Conservation (phyloP, 2,888 invertebrate genomes). For the Agrotis clavis region DNA sequence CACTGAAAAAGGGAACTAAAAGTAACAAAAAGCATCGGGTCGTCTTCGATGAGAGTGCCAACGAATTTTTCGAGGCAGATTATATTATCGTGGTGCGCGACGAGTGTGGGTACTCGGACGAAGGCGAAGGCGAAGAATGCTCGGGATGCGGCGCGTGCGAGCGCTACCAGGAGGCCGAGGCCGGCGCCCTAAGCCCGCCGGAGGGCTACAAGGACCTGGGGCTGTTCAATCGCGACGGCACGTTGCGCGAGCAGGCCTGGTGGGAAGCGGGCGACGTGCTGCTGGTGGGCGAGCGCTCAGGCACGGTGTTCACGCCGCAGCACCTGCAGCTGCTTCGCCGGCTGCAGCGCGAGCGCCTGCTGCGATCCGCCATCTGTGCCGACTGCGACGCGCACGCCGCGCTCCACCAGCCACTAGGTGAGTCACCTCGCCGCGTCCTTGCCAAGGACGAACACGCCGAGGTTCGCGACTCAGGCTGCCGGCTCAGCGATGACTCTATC, state of each 20-base stretch:
- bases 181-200: slow-evolving; percentile 97
- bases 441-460: slow-evolving; percentile 75
- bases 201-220: slow-evolving; percentile 98
- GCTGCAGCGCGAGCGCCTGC: slow-evolving; percentile 92
- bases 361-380: slow-evolving; percentile 90
- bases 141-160: slow-evolving; percentile 90
- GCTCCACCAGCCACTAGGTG: slow-evolving; percentile 87
- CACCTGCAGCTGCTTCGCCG: slow-evolving; percentile 92
- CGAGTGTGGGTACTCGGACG: slow-evolving; percentile 95
- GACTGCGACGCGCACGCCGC: slow-evolving; percentile 89
- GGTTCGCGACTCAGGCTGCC: slow-evolving; percentile 58
- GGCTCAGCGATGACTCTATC: slow-evolving; percentile 55
- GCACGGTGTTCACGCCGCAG: slow-evolving; percentile 93
- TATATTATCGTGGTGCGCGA: slow-evolving; percentile 97
- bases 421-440: slow-evolving; percentile 81
- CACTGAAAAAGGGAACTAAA: slow-evolving; percentile 94
- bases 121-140: slow-evolving; percentile 94
- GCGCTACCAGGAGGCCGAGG: slow-evolving; percentile 94
- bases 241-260: slow-evolving; percentile 91
- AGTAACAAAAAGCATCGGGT: slow-evolving; percentile 95
- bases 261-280: slow-evolving; percentile 91
- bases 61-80: slow-evolving; percentile 98
- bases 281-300: slow-evolving; percentile 90
- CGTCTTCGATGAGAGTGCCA: slow-evolving; percentile 96
- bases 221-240: slow-evolving; percentile 90